Evolutionary conservation across 2,113 vertebrate species (phyloP).

Genomic region (Riparia riparia): DNA sequence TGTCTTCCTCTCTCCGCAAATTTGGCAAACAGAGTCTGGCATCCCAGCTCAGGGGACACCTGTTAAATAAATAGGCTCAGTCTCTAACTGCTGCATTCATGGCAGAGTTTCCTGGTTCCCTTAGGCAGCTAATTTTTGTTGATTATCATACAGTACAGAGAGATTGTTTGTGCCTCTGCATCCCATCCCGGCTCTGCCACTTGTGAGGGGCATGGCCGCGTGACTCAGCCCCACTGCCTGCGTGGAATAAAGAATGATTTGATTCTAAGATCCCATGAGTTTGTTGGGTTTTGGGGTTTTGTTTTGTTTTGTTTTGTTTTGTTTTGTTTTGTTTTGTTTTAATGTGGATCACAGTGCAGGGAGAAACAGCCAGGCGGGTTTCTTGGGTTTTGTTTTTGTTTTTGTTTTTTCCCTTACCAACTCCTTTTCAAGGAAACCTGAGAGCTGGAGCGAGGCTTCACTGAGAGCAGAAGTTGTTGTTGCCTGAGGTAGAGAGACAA

Average conservation of each 20-base stretch:
- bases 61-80: constrained; percentile 69
- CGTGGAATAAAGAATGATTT: background rate
- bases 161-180: constrained; percentile 31
- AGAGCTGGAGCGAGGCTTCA: background rate
- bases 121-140: constrained; percentile 62
- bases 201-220: background rate
- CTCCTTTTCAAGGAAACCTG: accelerated
- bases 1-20: constrained; percentile 31
- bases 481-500: background rate
- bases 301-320: background rate
- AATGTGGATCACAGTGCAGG: background rate
- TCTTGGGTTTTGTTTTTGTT: background rate
- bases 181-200: background rate
- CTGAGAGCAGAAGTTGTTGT: background rate
- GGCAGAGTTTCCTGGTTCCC: constrained; percentile 52
- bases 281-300: too few relatives aligned
- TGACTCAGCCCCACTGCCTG: background rate
- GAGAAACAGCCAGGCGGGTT: background rate
- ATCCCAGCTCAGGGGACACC: constrained; percentile 56
- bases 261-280: background rate
- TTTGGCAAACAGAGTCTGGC: constrained; percentile 58
- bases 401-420: background rate
- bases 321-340: background rate
- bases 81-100: constrained; percentile 50
- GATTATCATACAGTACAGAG: constrained; percentile 57